Evolutionary conservation across 2,888 invertebrate species (phyloP), one percentile per base, ranked within the genome.

Genomic region (Iselma pallidipennis): DNA sequence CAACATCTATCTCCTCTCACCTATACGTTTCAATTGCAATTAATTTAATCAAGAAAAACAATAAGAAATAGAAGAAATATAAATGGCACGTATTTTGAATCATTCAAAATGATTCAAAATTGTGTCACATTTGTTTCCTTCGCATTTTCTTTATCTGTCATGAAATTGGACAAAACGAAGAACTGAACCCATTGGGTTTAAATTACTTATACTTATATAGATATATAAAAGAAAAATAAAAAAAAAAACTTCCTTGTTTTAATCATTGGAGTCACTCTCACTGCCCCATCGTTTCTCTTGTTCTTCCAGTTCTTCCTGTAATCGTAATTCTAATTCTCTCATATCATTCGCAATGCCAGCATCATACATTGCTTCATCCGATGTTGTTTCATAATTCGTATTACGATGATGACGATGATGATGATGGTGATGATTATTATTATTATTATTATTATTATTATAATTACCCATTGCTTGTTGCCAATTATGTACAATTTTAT

Each of bases 291-390:
- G 82, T 68, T 85, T 85, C 69, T 87, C 86, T 64, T 86, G 85
- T 72, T 88, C 86, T 75, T 88, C 88, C 53, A 90, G 76, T 74
- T 90, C 89, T 66, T 86, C 87, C 72, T 89, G 87, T 82, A 88
- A 85, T 65, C 87, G 83, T 69, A 87, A 80, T 75, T 88, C 88
- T 58, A 88, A 77, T 73, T 88, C 86, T 14, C 86, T 82, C 85
- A 89, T 89, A 71, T 88, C 88, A 70, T 88, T 88, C 42, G 88
- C 89, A 64, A 89, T 88, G 61, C 86, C 87, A 64, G 84, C 85
- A 73, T 88, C 88, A 69, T 87, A 87, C 63, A 84, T 85, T 61
- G 86, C 87, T 72, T 87, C 86, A 77, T 87, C 81, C 4, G 73
- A 77, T 0, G 75, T 66, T 28, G 75, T 68, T 0, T 71, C 72